These are phyloP conservation scores for Microtus ochrogaster DNA, from an alignment of 2,113 vertebrate species.

Conservation along the genomic window DNA sequence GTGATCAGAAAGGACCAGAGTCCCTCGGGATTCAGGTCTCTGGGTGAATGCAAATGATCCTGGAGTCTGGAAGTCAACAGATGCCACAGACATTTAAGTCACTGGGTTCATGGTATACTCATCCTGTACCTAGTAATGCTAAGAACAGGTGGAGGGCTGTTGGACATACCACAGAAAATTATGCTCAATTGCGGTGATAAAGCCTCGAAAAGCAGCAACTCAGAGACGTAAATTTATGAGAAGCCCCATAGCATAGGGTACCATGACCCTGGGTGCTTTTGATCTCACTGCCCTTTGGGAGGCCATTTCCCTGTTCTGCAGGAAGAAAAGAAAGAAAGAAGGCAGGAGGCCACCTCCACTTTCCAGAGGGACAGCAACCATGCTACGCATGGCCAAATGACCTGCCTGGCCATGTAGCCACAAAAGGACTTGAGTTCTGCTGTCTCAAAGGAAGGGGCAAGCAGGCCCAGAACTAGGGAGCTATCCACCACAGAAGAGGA, in stretches of 20 bases:
- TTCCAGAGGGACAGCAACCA: neutral
- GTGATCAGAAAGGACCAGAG: neutral
- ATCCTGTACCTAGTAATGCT: accelerated
- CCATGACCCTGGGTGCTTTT: neutral
- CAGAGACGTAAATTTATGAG: neutral
- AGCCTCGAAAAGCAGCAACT: neutral
- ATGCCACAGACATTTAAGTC: neutral
- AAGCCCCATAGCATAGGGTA: neutral
- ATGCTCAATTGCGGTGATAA: neutral
- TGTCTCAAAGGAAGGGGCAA: neutral
- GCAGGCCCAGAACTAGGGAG: neutral
- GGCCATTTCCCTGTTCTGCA: accelerated
- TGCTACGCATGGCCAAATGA: neutral
- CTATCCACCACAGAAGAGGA: neutral
- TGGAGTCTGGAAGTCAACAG: neutral
- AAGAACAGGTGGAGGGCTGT: accelerated
- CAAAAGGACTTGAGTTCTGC: neutral
- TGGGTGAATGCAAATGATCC: neutral
- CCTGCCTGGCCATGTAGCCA: neutral
- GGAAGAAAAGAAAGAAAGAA: neutral
- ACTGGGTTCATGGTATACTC: accelerated
- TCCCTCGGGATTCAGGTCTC: neutral
- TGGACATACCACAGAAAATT: accelerated
- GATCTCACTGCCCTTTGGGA: neutral
- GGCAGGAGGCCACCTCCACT: neutral